Evolutionary conservation across 2,888 invertebrate species (phyloP), one percentile per base, ranked within the genome.

Genomic region (Laothoe populi): DNA sequence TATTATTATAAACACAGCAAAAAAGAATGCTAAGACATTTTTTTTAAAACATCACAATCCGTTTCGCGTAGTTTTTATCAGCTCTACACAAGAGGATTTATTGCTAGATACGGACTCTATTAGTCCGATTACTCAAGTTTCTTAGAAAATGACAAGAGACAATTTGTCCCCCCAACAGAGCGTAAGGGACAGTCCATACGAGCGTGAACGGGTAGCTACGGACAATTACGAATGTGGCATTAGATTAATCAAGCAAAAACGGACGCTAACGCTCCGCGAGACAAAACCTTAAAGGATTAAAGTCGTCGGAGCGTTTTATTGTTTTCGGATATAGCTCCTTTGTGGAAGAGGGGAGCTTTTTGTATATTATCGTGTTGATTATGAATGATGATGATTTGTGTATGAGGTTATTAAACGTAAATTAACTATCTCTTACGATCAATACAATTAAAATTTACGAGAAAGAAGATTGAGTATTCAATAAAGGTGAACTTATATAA

Each of bases 201-300:
- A 40, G 48, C 60, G 53, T 53, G 10, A 53, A 42, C 44, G 26
- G 40, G 16, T 40, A 26, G 23, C 40, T 31, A 72, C 72, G 78
- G 79, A 79, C 84, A 82, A 84, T 82, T 83, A 82, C 79, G 75
- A 79, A 77, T 77, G 76, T 75, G 73, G 78, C 81, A 83, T 84
- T 81, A 85, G 82, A 83, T 84, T 84, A 86, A 86, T 86, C 82
- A 85, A 83, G 82, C 87, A 84, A 85, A 84, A 85, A 83, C 82
- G 75, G 70, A 79, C 81, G 78, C 80, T 82, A 81, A 81, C 82
- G 81, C 78, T 77, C 71, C 73, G 70, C 66, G 72, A 79, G 79
- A 83, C 81, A 84, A 82, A 84, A 74, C 78, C 78, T 76, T 77
- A 72, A 78, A 76, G 82, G 86, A 86, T 86, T 84, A 83, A 81